Base-by-base conservation (phyloP, 1,140 invertebrate genomes). In the Rhyzopertha dominica region DNA sequence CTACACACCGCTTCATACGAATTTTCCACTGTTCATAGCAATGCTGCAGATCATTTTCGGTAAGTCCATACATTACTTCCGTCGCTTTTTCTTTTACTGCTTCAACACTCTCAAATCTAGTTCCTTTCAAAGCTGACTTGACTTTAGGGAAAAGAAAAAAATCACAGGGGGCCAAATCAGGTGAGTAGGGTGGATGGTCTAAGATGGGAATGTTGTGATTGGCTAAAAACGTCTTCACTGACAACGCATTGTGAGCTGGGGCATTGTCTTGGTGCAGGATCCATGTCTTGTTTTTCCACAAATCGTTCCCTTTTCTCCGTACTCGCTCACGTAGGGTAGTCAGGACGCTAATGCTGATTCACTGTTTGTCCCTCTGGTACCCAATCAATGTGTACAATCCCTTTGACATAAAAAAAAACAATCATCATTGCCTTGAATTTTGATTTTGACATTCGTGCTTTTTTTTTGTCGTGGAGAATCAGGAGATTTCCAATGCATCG, bases 71-170 rank as follows among this genome's bases (percentile, higher is more conserved):
- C 12, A 16, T n/a, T 13, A 10, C 29, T 30, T 10, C 17, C 12
- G 12, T 4, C 3, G 12, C 17, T 30, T 23, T 14, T 45, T 34
- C 35, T 37, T 47, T 18, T 40, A 28, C 12, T 24, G 36, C n/a
- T n/a, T n/a, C n/a, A n/a, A n/a, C n/a, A n/a, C n/a, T n/a, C 22
- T 55, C 23, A 43, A 62, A 63, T 20, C 13, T 28, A 20, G 47
- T 56, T 29, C 58, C 53, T 39, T 57, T 53, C 5, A 62, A 48
- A 23, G 49, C 44, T 42, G 14, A 22, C 40, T 63, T 66, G 17
- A 66, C 25, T 17, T 55, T 58, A 17, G 53, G 55, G 34, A 68
- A 62, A 7, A 63, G 30, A 26, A 58, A 63, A 50, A 68, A 63
- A 50, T 67, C 54, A 17, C 54, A 51, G 0, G 58, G 63, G 18